Percentiles rank a stretch among this genome's conserved stretches.
phyloP scores from a whole-genome alignment of 2,888 invertebrate genomes.

The Podabrus alpinus region DNA sequence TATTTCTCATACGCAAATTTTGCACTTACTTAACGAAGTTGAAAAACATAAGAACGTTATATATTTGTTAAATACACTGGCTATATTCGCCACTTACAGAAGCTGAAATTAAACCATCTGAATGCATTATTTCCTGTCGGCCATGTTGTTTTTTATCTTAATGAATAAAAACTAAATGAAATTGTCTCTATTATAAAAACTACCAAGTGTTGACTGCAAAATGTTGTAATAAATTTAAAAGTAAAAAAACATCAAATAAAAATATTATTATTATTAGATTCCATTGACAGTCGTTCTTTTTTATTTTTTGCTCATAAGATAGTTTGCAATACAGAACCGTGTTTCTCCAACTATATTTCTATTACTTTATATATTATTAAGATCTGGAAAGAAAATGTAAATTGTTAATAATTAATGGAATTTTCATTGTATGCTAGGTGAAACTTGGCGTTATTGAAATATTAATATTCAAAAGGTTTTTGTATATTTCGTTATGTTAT shows the following conservation, averaged over 20 bases:
- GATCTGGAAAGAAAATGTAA: not conserved
- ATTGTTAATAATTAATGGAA: not conserved
- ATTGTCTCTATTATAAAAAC: not conserved
- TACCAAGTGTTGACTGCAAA: not conserved
- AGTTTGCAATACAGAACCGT: no score
- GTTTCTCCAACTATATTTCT: not conserved
- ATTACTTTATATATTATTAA: no score
- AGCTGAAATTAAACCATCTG: not conserved
- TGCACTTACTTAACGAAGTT: not conserved
- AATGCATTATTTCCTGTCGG: not conserved
- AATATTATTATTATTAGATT: not conserved
- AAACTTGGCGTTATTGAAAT: not conserved
- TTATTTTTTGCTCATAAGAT: not conserved
- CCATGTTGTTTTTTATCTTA: not conserved
- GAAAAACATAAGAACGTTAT: not conserved
- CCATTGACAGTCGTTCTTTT: not conserved
- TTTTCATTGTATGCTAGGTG: not conserved
- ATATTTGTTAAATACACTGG: not conserved
- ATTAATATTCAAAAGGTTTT: not conserved
- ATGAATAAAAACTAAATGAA: not conserved
- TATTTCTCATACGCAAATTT: not conserved
- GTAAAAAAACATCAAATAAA: not conserved
- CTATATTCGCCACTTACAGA: not conserved
- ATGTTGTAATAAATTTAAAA: not conserved
- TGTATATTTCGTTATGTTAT: not conserved